Evolutionary conservation across 2,113 vertebrate genomes (phyloP), one percentile per base, ranked within the genome.

Genomic region (Daboia siamensis): DNA sequence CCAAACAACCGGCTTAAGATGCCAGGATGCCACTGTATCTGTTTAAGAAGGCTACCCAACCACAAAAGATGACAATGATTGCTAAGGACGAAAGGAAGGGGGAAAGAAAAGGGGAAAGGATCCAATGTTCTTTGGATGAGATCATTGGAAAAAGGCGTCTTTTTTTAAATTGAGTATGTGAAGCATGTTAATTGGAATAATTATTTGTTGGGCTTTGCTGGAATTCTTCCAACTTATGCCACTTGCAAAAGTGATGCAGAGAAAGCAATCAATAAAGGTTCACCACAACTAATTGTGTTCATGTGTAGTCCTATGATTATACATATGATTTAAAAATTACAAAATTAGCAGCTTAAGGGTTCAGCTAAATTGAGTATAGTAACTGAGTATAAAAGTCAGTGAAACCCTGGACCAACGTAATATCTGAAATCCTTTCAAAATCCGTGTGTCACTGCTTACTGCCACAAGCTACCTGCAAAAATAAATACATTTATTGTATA

Each of bases 101-200:
- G 4, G 23, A 23, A 39, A 56, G 39, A 5, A n/a, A 17, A 39
- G n/a, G n/a, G 10, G 48, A 87, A 52, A 52, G 1, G 23, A 64
- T n/a, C 6, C 23, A 26, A 39, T 48, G 7, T 80, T 69, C 48
- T 87, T 87, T 51, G 4, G 7, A 26, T 52, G 12, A 87, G 52
- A 26, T 86, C 86, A 64, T 91, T 69, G 57, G 48, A 11, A 13
- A 48, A 91, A 57, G 21, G 29, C 48, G 15, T 11, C 21, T 87
- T 87, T 51, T 87, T 69, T 20, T 12, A 91, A n/a, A 85, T 39
- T 5, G 51, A 54, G 17, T 92, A 85, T 85, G 33, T 15, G 6
- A 85, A 51, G 69, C 44, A 59, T 59, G 26, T 55, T 92, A 89
- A 89, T 59, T 84, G 64, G 52, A 59, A 92, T 89, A 92, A 92